phyloP scores from a whole-genome alignment of 1,140 invertebrate genomes.

The Eciton burchellii region DNA sequence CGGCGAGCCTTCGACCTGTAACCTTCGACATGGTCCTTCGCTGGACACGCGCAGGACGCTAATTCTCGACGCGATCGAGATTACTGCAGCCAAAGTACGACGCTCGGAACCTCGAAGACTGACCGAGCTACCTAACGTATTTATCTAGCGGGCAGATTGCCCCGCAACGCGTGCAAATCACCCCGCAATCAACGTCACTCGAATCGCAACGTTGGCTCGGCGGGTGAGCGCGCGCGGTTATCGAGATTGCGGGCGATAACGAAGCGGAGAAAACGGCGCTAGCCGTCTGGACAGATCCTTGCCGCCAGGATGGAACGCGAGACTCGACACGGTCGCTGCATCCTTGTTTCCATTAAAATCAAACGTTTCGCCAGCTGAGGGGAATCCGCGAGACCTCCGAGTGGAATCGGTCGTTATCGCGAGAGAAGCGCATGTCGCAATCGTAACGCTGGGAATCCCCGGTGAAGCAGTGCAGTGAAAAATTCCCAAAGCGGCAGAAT shows the following conservation, averaged over 20 bases:
- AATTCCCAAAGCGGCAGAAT: not conserved
- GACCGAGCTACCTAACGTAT: not conserved
- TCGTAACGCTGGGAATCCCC: not conserved
- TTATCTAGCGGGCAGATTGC: not conserved
- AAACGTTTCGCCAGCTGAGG: slow-evolving; percentile 18
- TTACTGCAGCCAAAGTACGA: slow-evolving; percentile 9
- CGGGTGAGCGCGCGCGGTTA: slow-evolving; percentile 74
- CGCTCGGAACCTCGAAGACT: not conserved
- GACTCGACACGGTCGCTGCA: slow-evolving; percentile 75
- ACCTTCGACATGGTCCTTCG: slow-evolving; percentile 83
- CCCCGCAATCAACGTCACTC: not conserved
- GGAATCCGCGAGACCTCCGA: too few species aligned
- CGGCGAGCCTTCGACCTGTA: slow-evolving; percentile 74
- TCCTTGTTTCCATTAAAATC: slow-evolving; percentile 76
- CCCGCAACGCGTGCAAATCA: not conserved
- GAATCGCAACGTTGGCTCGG: not conserved
- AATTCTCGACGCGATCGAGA: slow-evolving; percentile 67
- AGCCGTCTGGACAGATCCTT: slow-evolving; percentile 77
- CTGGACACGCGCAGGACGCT: slow-evolving; percentile 80
- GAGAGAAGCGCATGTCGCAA: not conserved
- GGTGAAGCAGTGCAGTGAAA: not conserved
- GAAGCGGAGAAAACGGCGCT: slow-evolving; percentile 78
- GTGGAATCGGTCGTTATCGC: not conserved
- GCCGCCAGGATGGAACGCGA: slow-evolving; percentile 75
- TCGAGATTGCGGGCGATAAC: slow-evolving; percentile 78